phyloP scores from a whole-genome alignment of 1,140 invertebrate species.

The Sarcophaga peregrina region DNA sequence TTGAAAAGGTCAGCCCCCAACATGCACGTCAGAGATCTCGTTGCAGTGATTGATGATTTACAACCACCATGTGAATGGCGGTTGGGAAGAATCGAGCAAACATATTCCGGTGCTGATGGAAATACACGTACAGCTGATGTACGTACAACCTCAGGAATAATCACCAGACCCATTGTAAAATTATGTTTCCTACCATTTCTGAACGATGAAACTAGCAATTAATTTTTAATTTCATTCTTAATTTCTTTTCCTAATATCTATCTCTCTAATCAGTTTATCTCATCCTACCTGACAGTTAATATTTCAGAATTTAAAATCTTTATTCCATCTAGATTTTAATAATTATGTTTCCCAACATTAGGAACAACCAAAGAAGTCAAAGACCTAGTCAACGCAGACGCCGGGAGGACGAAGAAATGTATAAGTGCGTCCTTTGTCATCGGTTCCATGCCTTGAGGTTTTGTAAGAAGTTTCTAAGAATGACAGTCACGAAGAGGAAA shows the following conservation, averaged over 20 bases:
- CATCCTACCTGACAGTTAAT: neutral
- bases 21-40: slow-evolving; percentile 42
- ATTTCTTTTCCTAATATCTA: neutral
- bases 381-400: neutral
- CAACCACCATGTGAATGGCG: slow-evolving; percentile 56
- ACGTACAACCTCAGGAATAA: slow-evolving; percentile 4
- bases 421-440: neutral
- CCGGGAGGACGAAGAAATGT: neutral
- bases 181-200: neutral
- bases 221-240: neutral
- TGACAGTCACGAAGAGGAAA: neutral
- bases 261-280: neutral
- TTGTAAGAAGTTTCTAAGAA: too few species aligned
- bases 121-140: slow-evolving; percentile 21
- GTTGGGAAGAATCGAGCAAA: slow-evolving; percentile 53
- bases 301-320: neutral
- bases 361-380: neutral
- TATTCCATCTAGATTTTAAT: neutral
- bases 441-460: neutral
- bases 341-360: neutral
- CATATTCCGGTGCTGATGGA: slow-evolving; percentile 9
- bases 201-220: neutral
- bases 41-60: slow-evolving; percentile 58
- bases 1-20: neutral
- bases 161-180: slow-evolving; percentile 13